Percentiles rank a stretch among this genome's conserved stretches.
These are phyloP conservation scores for Kradibia gibbosae DNA, from an alignment of 1,140 invertebrate species.

Conservation along the genomic window DNA sequence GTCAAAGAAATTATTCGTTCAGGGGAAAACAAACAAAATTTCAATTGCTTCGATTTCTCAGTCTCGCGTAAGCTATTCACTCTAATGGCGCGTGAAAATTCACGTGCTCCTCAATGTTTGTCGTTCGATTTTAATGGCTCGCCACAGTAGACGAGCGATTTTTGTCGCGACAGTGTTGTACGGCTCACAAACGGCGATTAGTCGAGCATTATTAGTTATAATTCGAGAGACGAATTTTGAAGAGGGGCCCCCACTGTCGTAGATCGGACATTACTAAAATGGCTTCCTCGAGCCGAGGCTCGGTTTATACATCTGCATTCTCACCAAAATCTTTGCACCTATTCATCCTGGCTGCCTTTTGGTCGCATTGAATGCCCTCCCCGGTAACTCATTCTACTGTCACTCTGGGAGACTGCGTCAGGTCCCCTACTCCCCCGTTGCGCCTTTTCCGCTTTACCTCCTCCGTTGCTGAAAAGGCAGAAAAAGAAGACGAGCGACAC, in stretches of 20 bases:
- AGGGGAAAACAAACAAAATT: too few species aligned
- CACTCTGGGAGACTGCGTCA: conserved; percentile 49
- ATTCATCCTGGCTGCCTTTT: neutral
- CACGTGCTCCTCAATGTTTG: neutral
- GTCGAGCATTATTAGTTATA: too few species aligned
- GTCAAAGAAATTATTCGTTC: neutral
- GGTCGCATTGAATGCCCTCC: neutral
- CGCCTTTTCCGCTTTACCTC: conserved; percentile 40
- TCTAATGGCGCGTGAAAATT: neutral
- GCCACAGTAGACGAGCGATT: too few species aligned
- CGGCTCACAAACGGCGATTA: too few species aligned
- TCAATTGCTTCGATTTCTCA: too few species aligned
- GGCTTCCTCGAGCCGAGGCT: neutral
- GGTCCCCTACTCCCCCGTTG: conserved; percentile 49
- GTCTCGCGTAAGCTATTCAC: neutral
- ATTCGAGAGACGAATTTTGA: too few species aligned
- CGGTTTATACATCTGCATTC: conserved; percentile 30
- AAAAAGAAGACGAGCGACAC: neutral
- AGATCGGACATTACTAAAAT: neutral
- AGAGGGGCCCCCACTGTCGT: neutral
- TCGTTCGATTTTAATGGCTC: neutral
- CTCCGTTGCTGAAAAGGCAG: conserved; percentile 14
- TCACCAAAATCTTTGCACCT: conserved; percentile 45
- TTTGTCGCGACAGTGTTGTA: too few species aligned
- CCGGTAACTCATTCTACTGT: conserved; percentile 47